Percentiles rank a stretch among this genome's conserved stretches.
Evolutionary conservation across 23 tunicate genomes (phyloP).

Genomic region (Trididemnum miniatum): DNA sequence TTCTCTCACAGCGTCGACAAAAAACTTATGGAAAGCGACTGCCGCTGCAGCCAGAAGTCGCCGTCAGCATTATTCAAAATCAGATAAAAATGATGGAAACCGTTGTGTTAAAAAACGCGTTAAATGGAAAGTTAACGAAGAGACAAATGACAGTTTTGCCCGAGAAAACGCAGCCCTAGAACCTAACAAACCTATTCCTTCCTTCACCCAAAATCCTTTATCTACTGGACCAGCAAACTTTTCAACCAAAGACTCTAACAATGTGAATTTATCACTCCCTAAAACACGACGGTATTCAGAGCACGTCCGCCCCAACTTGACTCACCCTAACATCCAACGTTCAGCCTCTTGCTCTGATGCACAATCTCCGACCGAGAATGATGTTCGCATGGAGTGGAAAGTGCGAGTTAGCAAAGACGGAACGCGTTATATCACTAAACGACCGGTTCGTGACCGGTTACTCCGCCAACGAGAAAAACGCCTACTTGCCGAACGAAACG

Average conservation of each 20-base stretch:
- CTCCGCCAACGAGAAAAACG: slow-evolving; percentile 55
- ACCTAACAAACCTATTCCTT: neutral
- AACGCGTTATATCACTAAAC: slow-evolving; percentile 68
- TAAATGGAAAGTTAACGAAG: neutral
- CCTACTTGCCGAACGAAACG: slow-evolving; percentile 48
- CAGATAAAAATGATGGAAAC: neutral
- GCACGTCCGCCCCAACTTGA: neutral
- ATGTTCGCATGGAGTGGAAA: slow-evolving; percentile 59
- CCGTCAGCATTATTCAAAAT: neutral
- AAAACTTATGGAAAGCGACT: slow-evolving; percentile 49
- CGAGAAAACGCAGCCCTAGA: neutral
- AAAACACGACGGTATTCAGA: slow-evolving; percentile 48
- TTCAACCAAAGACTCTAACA: no score
- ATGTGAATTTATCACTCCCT: neutral
- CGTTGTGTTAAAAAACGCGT: neutral
- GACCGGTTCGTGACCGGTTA: slow-evolving; percentile 60
- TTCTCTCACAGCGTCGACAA: slow-evolving; percentile 55
- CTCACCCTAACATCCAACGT: slow-evolving; percentile 20
- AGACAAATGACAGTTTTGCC: neutral
- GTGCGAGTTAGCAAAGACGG: slow-evolving; percentile 62
- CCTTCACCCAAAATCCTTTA: neutral
- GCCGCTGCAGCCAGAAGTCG: slow-evolving; percentile 52
- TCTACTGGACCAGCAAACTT: no score
- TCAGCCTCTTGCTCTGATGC: slow-evolving; percentile 35
- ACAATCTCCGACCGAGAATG: neutral